Evolutionary conservation across 2,113 vertebrate genomes (phyloP).

Genomic region (Microcebus ravelobensis): DNA sequence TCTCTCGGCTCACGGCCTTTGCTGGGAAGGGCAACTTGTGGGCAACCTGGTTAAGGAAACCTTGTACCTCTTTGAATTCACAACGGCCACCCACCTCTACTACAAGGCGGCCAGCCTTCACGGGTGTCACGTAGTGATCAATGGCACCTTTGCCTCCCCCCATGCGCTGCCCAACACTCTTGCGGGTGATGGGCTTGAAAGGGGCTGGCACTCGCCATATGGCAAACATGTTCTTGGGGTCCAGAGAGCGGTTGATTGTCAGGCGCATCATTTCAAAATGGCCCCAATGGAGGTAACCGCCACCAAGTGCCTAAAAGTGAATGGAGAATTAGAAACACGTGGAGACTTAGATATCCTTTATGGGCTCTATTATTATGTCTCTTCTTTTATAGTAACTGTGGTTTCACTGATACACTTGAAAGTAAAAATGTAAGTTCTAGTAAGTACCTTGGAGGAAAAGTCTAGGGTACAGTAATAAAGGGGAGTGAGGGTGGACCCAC

Average conservation of each 20-base stretch:
- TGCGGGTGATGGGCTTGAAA: conserved; percentile 91
- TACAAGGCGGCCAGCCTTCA: conserved; percentile 89
- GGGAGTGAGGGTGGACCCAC: neutral
- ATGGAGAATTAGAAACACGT: neutral
- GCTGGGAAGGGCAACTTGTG: conserved; percentile 94
- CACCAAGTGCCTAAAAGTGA: conserved; percentile 90
- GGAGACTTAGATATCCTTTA: neutral
- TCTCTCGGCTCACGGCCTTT: conserved; percentile 88
- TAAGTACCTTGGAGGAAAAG: neutral
- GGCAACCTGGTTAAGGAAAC: conserved; percentile 89
- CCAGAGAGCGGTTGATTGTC: conserved; percentile 92
- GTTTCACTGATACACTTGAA: neutral
- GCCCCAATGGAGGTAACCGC: conserved; percentile 95
- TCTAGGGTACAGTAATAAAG: neutral
- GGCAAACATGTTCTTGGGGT: conserved; percentile 91
- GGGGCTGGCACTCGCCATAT: conserved; percentile 92
- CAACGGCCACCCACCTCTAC: conserved; percentile 93
- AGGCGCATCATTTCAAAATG: conserved; percentile 98
- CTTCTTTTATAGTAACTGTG: neutral
- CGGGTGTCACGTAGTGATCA: conserved; percentile 93
- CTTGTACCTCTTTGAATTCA: conserved; percentile 88
- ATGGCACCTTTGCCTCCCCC: conserved; percentile 97
- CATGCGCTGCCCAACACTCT: conserved; percentile 96
- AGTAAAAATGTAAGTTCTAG: neutral
- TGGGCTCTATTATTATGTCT: neutral